phyloP scores from a whole-genome alignment of 2,888 invertebrate species.

The Barypeithes pellucidus region DNA sequence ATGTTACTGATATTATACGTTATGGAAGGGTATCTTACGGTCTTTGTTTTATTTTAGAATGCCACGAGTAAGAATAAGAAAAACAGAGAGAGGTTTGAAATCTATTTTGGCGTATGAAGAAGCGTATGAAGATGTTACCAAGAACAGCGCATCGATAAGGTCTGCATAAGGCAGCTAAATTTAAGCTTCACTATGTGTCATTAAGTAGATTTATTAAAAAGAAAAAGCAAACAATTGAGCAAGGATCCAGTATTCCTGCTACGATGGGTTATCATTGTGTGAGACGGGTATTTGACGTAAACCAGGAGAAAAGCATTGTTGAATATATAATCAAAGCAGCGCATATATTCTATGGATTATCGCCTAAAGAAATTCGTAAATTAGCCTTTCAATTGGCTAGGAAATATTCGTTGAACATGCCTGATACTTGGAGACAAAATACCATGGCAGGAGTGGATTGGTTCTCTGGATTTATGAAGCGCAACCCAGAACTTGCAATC shows the following conservation, averaged over 20 bases:
- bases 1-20: background rate
- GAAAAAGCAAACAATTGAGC: conserved; percentile 34
- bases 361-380: conserved; percentile 33
- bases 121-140: conserved; percentile 20
- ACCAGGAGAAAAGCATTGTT: background rate
- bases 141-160: conserved; percentile 5
- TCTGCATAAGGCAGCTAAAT: conserved; percentile 27
- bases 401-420: background rate
- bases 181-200: conserved; percentile 26
- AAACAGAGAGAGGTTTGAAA: too few species aligned
- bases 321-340: background rate
- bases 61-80: conserved; percentile 11
- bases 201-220: conserved; percentile 32
- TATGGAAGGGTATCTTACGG: background rate
- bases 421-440: conserved; percentile 41
- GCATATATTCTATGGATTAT: conserved; percentile 1
- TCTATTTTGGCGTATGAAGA: conserved; percentile 13
- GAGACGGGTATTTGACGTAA: too few species aligned
- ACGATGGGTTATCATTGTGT: too few species aligned
- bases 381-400: conserved; percentile 29
- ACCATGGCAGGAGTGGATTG: conserved; percentile 62
- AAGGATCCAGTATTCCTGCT: conserved; percentile 22
- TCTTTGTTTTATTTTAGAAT: conserved; percentile 7
- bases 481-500: conserved; percentile 58
- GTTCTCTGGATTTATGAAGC: conserved; percentile 60